A percentile compares a stretch with the other conserved stretches of the same genome.
Conservation (phyloP, 2,113 vertebrate genomes). For the Entosphenus tridentatus region DNA sequence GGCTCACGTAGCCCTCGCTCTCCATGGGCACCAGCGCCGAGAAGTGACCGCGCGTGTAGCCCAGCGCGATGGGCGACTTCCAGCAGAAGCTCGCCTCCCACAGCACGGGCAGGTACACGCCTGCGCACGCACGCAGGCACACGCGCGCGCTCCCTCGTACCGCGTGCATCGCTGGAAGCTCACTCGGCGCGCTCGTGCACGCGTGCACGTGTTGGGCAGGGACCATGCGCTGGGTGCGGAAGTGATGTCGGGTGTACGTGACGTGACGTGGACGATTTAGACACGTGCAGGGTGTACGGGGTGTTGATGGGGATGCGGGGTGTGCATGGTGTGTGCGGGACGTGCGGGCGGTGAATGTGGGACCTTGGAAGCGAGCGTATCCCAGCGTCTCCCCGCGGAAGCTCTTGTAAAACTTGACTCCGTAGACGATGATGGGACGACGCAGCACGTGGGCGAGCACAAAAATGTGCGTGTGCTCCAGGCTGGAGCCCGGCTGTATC, state of each 20-base stretch:
- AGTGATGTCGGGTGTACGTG: too few species aligned
- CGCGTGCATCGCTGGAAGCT: too few species aligned
- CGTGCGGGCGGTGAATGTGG: too few species aligned
- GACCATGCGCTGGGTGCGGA: too few species aligned
- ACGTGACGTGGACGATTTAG: too few species aligned
- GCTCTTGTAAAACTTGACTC: slow-evolving; percentile 5
- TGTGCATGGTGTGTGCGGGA: too few species aligned
- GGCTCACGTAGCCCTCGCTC: background rate
- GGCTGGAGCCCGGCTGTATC: background rate
- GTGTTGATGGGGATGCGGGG: too few species aligned
- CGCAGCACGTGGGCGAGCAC: slow-evolving; percentile 5
- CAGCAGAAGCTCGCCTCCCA: slow-evolving; percentile 5
- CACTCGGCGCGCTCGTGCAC: too few species aligned
- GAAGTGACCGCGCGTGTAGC: slow-evolving; percentile 3
- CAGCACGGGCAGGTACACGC: slow-evolving; percentile 4
- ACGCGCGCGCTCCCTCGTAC: too few species aligned
- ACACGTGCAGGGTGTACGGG: too few species aligned
- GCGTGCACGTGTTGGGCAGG: too few species aligned
- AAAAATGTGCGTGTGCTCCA: slow-evolving; percentile 3
- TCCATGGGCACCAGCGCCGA: slow-evolving; percentile 1
- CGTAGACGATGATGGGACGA: slow-evolving; percentile 1
- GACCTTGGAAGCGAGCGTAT: background rate
- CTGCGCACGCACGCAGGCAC: background rate
- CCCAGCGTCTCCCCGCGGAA: slow-evolving; percentile 4
- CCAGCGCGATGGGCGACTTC: slow-evolving; percentile 4